phyloP scores from a whole-genome alignment of 2,113 vertebrate species.

The Cisticola juncidis region DNA sequence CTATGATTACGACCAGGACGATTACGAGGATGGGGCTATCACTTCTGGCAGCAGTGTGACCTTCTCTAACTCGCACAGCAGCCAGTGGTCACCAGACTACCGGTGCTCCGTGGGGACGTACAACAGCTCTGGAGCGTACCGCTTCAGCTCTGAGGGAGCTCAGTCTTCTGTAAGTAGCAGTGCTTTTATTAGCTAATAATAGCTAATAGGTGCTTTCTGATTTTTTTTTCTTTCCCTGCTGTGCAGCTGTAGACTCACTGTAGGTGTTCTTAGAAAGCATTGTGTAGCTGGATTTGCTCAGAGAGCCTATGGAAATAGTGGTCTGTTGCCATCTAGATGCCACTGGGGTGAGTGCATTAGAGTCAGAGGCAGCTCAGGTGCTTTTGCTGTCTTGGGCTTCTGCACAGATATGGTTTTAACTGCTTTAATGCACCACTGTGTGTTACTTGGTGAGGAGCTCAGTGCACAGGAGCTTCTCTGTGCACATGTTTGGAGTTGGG shows the following conservation, averaged over 20 bases:
- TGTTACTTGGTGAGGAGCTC: background rate
- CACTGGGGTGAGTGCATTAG: background rate
- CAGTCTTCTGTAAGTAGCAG: slow-evolving; percentile 90
- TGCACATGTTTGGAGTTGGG: background rate
- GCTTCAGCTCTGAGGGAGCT: slow-evolving; percentile 93
- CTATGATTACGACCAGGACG: slow-evolving; percentile 89
- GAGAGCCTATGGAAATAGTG: background rate
- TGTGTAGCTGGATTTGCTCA: background rate
- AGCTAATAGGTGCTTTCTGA: background rate
- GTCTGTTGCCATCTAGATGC: slow-evolving; percentile 17
- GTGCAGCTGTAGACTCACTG: background rate
- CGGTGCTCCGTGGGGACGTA: slow-evolving; percentile 90
- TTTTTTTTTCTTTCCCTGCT: background rate
- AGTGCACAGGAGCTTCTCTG: background rate
- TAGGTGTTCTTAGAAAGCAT: background rate
- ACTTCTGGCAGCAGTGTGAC: slow-evolving; percentile 88
- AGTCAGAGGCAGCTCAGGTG: background rate
- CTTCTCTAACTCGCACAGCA: slow-evolving; percentile 84
- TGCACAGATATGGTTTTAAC: background rate
- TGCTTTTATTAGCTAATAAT: background rate
- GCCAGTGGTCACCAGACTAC: slow-evolving; percentile 91
- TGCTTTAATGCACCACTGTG: background rate
- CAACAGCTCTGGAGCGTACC: slow-evolving; percentile 90
- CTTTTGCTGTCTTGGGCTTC: background rate
- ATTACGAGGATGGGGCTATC: slow-evolving; percentile 88